A percentile compares a stretch with the other conserved stretches of the same genome.
These are phyloP conservation scores for Netelia virgata DNA, from an alignment of 2,888 invertebrate genomes.

Conservation along the genomic window DNA sequence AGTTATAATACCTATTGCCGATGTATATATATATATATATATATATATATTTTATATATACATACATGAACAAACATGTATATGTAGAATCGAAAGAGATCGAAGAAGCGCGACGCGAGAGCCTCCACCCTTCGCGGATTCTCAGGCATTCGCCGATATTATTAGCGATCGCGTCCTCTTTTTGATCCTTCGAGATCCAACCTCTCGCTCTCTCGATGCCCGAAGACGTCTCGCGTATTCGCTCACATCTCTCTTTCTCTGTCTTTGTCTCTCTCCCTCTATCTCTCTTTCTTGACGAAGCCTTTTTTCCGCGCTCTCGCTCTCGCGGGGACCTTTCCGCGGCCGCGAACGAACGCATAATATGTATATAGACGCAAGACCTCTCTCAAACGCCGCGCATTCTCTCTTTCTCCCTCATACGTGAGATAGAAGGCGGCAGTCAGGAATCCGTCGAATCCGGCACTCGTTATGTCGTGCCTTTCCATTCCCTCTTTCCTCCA, in stretches of 20 bases:
- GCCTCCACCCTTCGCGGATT: slow-evolving; percentile 80
- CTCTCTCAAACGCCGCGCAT: slow-evolving; percentile 55
- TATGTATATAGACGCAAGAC: slow-evolving; percentile 66
- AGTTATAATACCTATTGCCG: slow-evolving; percentile 46
- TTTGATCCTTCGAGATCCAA: slow-evolving; percentile 77
- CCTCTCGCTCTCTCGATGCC: slow-evolving; percentile 27
- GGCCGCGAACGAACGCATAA: slow-evolving; percentile 70
- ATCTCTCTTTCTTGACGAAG: slow-evolving; percentile 57
- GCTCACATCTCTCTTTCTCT: slow-evolving; percentile 58
- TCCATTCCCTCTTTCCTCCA: slow-evolving; percentile 24
- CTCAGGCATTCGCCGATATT: slow-evolving; percentile 83
- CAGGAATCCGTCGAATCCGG: slow-evolving; percentile 71
- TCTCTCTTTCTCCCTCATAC: slow-evolving; percentile 44
- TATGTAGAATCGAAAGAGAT: slow-evolving; percentile 47
- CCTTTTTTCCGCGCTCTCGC: slow-evolving; percentile 68
- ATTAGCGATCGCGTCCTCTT: slow-evolving; percentile 83
- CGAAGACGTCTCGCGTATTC: background rate
- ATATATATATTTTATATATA: slow-evolving; percentile 26
- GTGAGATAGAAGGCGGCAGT: slow-evolving; percentile 67
- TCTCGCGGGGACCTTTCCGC: slow-evolving; percentile 30
- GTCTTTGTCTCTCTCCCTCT: slow-evolving; percentile 18
- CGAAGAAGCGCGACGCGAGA: slow-evolving; percentile 54
- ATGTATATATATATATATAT: slow-evolving; percentile 22
- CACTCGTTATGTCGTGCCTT: slow-evolving; percentile 66
- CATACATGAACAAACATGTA: slow-evolving; percentile 8